These are phyloP conservation scores for Cryptoprocta ferox DNA, from an alignment of 2,797 vertebrate species.

Conservation along the genomic window DNA sequence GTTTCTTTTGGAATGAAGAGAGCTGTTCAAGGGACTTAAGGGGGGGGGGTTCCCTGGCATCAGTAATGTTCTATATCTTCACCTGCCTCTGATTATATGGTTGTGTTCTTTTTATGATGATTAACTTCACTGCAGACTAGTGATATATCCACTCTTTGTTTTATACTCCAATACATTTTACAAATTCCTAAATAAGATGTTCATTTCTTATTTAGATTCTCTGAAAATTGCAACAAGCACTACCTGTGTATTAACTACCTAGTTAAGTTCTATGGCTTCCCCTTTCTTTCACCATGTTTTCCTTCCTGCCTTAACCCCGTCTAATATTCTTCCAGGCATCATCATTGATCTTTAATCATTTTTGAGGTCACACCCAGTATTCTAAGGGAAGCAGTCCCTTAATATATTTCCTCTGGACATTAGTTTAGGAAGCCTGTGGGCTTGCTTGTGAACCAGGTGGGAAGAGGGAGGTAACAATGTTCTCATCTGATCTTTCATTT, in stretches of 20 bases:
- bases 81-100: background rate
- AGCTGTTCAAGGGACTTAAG: background rate
- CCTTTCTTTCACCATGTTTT: background rate
- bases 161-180: background rate
- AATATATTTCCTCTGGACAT: conserved; percentile 28
- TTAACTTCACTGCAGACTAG: background rate
- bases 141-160: background rate
- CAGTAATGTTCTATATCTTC: background rate
- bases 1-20: background rate
- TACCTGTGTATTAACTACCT: background rate
- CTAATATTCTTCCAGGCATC: conserved; percentile 17
- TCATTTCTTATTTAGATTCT: background rate
- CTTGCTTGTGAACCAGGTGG: background rate
- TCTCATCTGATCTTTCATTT: conserved; percentile 54
- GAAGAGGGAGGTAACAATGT: background rate
- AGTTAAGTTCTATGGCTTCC: background rate
- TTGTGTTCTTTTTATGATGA: background rate
- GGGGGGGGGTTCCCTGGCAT: rapidly evolving
- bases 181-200: background rate
- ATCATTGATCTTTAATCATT: conserved; percentile 39
- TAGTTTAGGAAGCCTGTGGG: background rate
- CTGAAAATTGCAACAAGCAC: background rate
- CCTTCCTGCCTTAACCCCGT: background rate
- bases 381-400: conserved; percentile 28
- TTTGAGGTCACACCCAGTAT: background rate